These are phyloP conservation scores for Anguilla marmorata DNA, from an alignment of 2,797 vertebrate species.

Conservation along the genomic window DNA sequence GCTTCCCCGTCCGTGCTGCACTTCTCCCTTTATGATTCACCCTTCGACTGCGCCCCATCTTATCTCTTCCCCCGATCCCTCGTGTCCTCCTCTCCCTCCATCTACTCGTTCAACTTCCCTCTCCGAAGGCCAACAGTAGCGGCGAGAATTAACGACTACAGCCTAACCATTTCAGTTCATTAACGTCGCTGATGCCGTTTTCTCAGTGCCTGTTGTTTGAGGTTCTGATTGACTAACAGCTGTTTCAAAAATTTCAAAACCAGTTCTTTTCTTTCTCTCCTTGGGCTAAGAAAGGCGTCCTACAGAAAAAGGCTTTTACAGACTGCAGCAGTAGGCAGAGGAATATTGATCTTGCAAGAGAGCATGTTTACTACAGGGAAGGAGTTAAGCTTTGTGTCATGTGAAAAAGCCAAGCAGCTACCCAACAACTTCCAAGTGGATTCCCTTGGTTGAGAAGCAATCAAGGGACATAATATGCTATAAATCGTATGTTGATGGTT, in stretches of 20 bases:
- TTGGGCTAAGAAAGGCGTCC: neutral
- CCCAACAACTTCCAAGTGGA: neutral
- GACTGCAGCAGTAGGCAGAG: neutral
- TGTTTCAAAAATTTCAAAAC: neutral
- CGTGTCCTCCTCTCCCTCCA: neutral
- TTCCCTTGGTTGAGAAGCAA: neutral
- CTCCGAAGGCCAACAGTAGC: neutral
- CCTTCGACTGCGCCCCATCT: neutral
- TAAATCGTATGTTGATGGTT: neutral
- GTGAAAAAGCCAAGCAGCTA: neutral
- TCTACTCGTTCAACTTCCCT: neutral
- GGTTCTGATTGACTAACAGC: neutral
- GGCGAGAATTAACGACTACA: neutral
- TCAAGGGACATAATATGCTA: neutral
- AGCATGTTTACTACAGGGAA: neutral
- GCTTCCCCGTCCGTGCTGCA: neutral
- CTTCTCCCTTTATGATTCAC: neutral
- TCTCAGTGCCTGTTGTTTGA: neutral
- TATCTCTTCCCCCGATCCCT: neutral
- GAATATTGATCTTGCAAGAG: constrained; percentile 1
- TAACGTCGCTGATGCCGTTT: neutral
- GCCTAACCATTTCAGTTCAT: neutral
- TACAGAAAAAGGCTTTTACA: neutral
- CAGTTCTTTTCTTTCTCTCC: neutral
- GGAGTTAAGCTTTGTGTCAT: constrained; percentile 6